Conservation (phyloP, 2,888 invertebrate species). For the Calephelis perditalis region DNA sequence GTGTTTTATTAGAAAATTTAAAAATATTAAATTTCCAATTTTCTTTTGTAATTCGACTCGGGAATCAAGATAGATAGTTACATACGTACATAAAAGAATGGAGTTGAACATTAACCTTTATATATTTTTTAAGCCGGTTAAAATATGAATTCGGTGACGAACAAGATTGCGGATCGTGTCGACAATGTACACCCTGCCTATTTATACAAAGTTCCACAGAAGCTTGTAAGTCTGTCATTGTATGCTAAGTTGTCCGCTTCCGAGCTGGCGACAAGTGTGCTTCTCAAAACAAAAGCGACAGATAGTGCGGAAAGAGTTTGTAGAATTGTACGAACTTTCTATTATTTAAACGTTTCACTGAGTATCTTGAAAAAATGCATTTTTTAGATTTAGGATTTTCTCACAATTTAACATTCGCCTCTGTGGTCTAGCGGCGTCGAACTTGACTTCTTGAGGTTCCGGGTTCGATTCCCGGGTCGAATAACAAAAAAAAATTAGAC, state of each 20-base stretch:
- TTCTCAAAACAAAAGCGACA: constrained; percentile 30
- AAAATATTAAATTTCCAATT: too few relatives aligned
- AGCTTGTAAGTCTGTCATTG: constrained; percentile 63
- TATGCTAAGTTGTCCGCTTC: constrained; percentile 59
- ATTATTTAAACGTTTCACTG: constrained; percentile 19
- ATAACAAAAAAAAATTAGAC: too few relatives aligned
- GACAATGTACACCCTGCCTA: constrained; percentile 31
- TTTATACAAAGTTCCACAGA: constrained; percentile 34
- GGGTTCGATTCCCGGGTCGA: neutral
- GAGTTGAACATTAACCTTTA: too few relatives aligned
- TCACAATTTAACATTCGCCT: too few relatives aligned
- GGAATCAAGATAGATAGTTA: too few relatives aligned
- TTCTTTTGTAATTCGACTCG: too few relatives aligned
- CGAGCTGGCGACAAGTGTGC: constrained; percentile 45
- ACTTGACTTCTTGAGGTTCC: neutral
- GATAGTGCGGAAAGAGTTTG: neutral
- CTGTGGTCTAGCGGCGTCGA: too few relatives aligned
- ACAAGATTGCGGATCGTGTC: constrained; percentile 2
- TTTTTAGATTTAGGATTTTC: neutral
- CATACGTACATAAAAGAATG: too few relatives aligned
- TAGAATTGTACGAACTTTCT: constrained; percentile 20
- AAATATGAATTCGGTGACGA: constrained; percentile 5
- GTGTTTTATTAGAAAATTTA: too few relatives aligned
- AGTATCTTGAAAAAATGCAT: neutral
- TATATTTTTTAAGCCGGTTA: too few relatives aligned